These are phyloP conservation scores for Tribolium madens DNA, from an alignment of 1,140 invertebrate genomes.

Conservation along the genomic window DNA sequence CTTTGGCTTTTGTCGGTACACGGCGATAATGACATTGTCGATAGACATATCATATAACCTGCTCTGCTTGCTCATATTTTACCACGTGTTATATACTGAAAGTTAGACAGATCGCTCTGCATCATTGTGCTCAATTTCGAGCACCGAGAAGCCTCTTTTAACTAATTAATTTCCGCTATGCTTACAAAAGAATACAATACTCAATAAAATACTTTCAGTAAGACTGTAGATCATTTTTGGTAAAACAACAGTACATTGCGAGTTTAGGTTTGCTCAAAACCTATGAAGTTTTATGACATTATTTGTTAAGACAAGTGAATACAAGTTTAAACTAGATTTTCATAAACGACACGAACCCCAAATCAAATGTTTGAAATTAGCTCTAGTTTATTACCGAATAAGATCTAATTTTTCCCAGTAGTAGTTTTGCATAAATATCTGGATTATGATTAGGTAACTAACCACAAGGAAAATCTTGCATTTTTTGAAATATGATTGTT, in stretches of 20 bases:
- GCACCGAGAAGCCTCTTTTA: neutral
- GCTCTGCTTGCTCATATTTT: conserved; percentile 47
- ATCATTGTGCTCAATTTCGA: conserved; percentile 8
- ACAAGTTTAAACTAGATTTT: neutral
- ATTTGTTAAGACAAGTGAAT: neutral
- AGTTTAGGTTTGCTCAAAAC: neutral
- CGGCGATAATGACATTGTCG: conserved; percentile 49
- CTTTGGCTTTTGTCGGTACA: conserved; percentile 49
- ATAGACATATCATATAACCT: conserved; percentile 51
- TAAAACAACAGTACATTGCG: too few relatives aligned
- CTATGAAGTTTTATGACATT: neutral
- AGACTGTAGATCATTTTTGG: too few relatives aligned
- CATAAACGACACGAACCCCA: neutral
- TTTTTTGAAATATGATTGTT: too few relatives aligned
- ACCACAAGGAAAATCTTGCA: too few relatives aligned
- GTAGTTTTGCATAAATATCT: too few relatives aligned
- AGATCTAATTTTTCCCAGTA: too few relatives aligned
- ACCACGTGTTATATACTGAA: conserved; percentile 8
- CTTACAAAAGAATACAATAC: neutral
- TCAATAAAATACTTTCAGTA: neutral
- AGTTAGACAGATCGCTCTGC: conserved; percentile 21
- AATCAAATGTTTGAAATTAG: neutral
- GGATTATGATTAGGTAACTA: too few relatives aligned
- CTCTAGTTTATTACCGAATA: too few relatives aligned
- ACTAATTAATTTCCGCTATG: neutral